Conservation (phyloP, 2,888 invertebrate species). For the Lampropteryx suffumata region DNA sequence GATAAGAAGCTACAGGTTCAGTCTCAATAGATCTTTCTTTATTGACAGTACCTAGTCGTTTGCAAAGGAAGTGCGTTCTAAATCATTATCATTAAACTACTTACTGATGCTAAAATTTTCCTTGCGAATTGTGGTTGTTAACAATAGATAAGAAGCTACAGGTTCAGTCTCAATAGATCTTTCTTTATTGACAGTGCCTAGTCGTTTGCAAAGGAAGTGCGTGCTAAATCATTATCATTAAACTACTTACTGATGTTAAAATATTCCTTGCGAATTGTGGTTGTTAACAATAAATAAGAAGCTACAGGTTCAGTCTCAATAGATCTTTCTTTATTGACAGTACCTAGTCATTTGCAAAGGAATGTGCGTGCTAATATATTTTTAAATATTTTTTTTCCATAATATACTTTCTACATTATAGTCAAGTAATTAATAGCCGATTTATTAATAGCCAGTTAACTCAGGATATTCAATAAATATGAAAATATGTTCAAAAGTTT, state of each 20-base stretch:
- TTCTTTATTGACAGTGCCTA: neutral
- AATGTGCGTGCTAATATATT: neutral
- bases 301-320: slow-evolving; percentile 5
- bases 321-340: neutral
- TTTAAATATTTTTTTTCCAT: too few relatives aligned
- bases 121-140: too few relatives aligned
- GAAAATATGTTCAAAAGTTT: too few relatives aligned
- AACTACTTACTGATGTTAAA: slow-evolving; percentile 6
- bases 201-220: neutral
- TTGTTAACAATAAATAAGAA: slow-evolving; percentile 7
- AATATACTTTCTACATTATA: too few relatives aligned
- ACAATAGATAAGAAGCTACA: slow-evolving; percentile 9
- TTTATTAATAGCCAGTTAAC: too few relatives aligned
- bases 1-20: slow-evolving; percentile 10
- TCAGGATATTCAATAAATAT: too few relatives aligned
- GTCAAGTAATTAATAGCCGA: too few relatives aligned
- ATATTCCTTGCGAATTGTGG: slow-evolving; percentile 18
- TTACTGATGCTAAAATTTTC: slow-evolving; percentile 12
- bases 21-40: neutral
- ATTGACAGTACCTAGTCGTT: neutral
- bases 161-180: slow-evolving; percentile 1
- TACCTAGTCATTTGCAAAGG: neutral
- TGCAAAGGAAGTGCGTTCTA: neutral
- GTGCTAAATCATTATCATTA: neutral
- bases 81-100: neutral